Conservation (phyloP, 1,140 invertebrate species). For the Drosophila kepulauana region DNA sequence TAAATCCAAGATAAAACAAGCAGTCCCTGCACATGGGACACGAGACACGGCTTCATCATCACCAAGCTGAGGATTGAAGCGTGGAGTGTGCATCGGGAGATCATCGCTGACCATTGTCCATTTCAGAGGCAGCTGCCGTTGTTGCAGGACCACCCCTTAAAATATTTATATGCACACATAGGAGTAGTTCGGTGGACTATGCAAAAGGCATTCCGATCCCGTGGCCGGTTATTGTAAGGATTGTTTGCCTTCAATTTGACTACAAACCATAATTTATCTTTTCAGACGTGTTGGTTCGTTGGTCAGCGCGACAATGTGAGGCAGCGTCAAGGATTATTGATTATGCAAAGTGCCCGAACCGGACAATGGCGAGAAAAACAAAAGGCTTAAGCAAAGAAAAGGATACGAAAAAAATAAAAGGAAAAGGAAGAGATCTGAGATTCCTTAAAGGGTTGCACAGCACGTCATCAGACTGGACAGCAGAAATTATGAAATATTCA, state of each 20-base stretch:
- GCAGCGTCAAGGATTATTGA: conserved; percentile 84
- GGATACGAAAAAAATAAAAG: conserved; percentile 40
- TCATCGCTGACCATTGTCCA: conserved; percentile 41
- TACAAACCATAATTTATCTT: conserved; percentile 85
- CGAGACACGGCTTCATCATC: background rate
- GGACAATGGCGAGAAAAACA: conserved; percentile 79
- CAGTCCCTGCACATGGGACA: conserved; percentile 23
- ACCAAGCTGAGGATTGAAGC: conserved; percentile 1
- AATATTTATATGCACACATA: background rate
- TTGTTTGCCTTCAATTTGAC: conserved; percentile 85
- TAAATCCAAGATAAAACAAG: conserved; percentile 58
- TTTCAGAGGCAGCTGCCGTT: conserved; percentile 33
- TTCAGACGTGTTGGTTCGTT: conserved; percentile 76
- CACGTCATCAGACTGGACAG: conserved; percentile 45
- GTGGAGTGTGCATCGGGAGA: conserved; percentile 10
- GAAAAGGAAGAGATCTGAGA: conserved; percentile 41
- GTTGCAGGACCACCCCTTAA: conserved; percentile 44
- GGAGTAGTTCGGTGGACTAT: background rate
- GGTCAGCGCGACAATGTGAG: conserved; percentile 76
- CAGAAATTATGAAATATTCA: conserved; percentile 57
- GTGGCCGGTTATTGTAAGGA: conserved; percentile 62
- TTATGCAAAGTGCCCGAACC: conserved; percentile 82
- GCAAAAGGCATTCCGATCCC: conserved; percentile 1
- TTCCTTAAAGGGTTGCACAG: conserved; percentile 61
- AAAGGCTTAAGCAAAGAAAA: conserved; percentile 78